These are phyloP conservation scores for Drosophila differens DNA, from an alignment of 2,888 invertebrate species.

Conservation along the genomic window DNA sequence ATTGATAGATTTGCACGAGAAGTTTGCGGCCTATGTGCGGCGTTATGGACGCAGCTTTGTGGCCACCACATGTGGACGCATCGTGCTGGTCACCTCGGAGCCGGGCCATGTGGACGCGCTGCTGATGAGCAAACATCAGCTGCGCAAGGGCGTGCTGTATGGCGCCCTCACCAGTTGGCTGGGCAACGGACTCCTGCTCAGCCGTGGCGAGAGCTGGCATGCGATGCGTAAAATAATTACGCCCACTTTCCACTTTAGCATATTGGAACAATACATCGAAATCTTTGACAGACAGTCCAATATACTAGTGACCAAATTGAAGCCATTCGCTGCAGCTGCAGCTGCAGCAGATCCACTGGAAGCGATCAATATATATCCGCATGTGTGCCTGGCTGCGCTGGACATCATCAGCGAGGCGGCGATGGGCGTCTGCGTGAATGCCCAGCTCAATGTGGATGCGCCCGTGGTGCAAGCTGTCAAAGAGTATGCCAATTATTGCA, in stretches of 20 bases:
- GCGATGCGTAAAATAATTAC: slow-evolving; percentile 90
- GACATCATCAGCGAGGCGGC: slow-evolving; percentile 90
- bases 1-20: slow-evolving; percentile 67
- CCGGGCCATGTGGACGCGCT: slow-evolving; percentile 74
- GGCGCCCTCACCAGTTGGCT: slow-evolving; percentile 79
- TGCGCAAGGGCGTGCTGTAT: slow-evolving; percentile 79
- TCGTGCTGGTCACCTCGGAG: slow-evolving; percentile 77
- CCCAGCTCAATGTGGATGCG: slow-evolving; percentile 88
- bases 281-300: slow-evolving; percentile 89
- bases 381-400: slow-evolving; percentile 87
- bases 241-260: slow-evolving; percentile 92
- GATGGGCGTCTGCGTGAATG: slow-evolving; percentile 91
- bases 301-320: slow-evolving; percentile 87
- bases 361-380: slow-evolving; percentile 88
- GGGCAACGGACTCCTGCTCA: slow-evolving; percentile 82
- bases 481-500: slow-evolving; percentile 85
- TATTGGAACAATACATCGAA: slow-evolving; percentile 90
- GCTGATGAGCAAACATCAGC: slow-evolving; percentile 75
- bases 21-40: slow-evolving; percentile 60
- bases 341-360: slow-evolving; percentile 64
- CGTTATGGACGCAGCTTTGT: slow-evolving; percentile 77
- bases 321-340: slow-evolving; percentile 63
- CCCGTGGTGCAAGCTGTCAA: slow-evolving; percentile 90
- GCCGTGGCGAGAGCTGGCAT: slow-evolving; percentile 87
- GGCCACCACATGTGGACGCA: slow-evolving; percentile 56